phyloP scores from a whole-genome alignment of 2,888 invertebrate genomes.

The Drosophila paranaensis region DNA sequence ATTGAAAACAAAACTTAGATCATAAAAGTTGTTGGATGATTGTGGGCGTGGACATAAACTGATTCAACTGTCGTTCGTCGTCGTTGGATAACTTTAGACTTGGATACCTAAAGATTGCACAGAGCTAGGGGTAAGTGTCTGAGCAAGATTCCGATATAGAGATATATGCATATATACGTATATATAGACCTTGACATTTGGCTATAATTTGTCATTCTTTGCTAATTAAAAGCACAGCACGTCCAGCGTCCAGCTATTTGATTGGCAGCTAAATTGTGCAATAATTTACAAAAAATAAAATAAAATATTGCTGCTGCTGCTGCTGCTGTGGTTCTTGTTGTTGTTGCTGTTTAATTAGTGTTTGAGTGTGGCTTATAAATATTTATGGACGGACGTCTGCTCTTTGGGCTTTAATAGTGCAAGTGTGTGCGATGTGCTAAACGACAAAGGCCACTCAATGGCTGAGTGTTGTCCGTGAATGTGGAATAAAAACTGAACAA shows the following conservation, averaged over 20 bases:
- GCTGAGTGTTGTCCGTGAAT: constrained; percentile 69
- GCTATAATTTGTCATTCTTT: constrained; percentile 60
- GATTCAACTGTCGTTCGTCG: constrained; percentile 29
- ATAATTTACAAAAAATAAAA: constrained; percentile 38
- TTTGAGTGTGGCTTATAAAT: constrained; percentile 65
- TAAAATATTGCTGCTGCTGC: too few species aligned
- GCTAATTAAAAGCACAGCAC: constrained; percentile 70
- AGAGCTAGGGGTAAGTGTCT: constrained; percentile 45
- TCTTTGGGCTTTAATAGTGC: constrained; percentile 38
- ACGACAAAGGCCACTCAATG: constrained; percentile 63
- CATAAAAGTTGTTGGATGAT: constrained; percentile 52
- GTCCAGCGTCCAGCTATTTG: constrained; percentile 51
- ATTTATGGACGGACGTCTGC: constrained; percentile 25
- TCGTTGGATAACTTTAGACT: constrained; percentile 11
- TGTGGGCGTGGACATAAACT: constrained; percentile 61
- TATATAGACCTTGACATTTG: constrained; percentile 71
- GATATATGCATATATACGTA: background rate
- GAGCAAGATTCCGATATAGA: background rate
- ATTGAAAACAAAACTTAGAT: constrained; percentile 4
- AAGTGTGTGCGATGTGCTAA: constrained; percentile 56
- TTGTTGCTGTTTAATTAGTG: constrained; percentile 69
- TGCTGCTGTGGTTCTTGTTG: constrained; percentile 12
- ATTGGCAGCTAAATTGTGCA: constrained; percentile 74
- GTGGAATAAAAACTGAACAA: constrained; percentile 63
- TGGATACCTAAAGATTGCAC: constrained; percentile 48